These are phyloP conservation scores for Seladonia tumulorum DNA, from an alignment of 2,888 invertebrate species.

Conservation along the genomic window DNA sequence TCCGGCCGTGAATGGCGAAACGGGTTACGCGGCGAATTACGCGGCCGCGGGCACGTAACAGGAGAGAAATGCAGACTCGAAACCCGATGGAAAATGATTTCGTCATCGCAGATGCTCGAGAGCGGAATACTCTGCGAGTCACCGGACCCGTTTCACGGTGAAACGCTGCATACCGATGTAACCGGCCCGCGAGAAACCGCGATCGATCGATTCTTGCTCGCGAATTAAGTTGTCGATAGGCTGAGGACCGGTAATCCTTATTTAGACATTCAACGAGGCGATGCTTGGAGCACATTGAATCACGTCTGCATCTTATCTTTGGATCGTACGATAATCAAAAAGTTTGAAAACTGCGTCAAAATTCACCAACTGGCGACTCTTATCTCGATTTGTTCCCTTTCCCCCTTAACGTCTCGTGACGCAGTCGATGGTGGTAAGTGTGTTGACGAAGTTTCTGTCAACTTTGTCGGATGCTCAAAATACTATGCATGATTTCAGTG, in stretches of 20 bases:
- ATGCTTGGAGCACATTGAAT: neutral
- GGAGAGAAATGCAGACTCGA: constrained; percentile 61
- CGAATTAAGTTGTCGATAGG: neutral
- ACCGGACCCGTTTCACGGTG: constrained; percentile 46
- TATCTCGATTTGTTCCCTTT: no score
- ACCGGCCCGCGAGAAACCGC: neutral
- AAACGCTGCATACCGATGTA: constrained; percentile 36
- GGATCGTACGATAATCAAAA: no score
- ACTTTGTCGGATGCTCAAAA: neutral
- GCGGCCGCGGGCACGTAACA: constrained; percentile 22
- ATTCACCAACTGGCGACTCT: no score
- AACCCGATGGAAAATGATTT: constrained; percentile 59
- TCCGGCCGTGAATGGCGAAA: constrained; percentile 32
- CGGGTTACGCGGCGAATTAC: constrained; percentile 55
- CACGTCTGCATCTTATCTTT: neutral
- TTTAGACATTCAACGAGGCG: neutral
- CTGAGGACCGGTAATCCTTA: constrained; percentile 5
- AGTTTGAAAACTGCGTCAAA: no score
- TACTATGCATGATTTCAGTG: constrained; percentile 57
- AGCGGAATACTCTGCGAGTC: constrained; percentile 61
- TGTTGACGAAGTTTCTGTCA: no score
- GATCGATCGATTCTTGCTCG: constrained; percentile 27
- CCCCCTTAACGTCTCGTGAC: no score
- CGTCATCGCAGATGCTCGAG: constrained; percentile 64
- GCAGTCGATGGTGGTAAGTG: neutral